Evolutionary conservation across 2,797 vertebrate genomes (phyloP), one percentile per base, ranked within the genome.

Genomic region (Neolamprologus multifasciatus): DNA sequence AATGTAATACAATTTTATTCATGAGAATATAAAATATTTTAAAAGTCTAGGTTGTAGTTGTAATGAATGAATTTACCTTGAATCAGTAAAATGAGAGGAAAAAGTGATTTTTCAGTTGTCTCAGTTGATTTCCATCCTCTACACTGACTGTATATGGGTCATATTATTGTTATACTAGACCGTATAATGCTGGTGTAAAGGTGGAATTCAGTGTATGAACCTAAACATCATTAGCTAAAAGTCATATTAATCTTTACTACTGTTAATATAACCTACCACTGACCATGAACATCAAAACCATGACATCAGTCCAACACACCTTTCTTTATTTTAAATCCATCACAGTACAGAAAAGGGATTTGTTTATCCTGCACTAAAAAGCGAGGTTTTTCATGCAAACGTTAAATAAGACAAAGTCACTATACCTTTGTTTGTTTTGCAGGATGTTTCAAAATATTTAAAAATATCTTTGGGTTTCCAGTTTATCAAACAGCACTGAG

Each of bases 141-240:
- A 29, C 3, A 0, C 14, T 29, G 54, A 16, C 23, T 16, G 54
- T 57, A 29, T 29, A 16, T 16, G 8, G 8, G 0, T 9, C 54
- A 55, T 55, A 55, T 26, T 9, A 26, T 14, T 26, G 23, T 55
- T 55, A 55, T 55, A 55, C 54, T 57, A 57, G 54, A 29, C 11
- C 8, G 2, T 57, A 57, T 57, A 57, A 57, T 29, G 13, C 23
- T 57, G 54, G 54, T 6, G 54, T 29, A 14, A 29, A 57, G 23
- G 13, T 57, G 54, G 23, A 57, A 29, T 29, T 57, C 23, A 29
- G 23, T 29, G 54, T 29, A 29, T 57, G 5, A 55, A 54, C 21
- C 52, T 54, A 54, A 54, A 23, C 12, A 54, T 54, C 52, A 54
- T 23, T 23, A 54, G 52, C 52, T 54, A 23, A 26, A 23, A 16